A percentile compares a stretch with the other conserved stretches of the same genome.
Evolutionary conservation across 2,888 invertebrate genomes (phyloP).

Genomic region (Meta bourneti): DNA sequence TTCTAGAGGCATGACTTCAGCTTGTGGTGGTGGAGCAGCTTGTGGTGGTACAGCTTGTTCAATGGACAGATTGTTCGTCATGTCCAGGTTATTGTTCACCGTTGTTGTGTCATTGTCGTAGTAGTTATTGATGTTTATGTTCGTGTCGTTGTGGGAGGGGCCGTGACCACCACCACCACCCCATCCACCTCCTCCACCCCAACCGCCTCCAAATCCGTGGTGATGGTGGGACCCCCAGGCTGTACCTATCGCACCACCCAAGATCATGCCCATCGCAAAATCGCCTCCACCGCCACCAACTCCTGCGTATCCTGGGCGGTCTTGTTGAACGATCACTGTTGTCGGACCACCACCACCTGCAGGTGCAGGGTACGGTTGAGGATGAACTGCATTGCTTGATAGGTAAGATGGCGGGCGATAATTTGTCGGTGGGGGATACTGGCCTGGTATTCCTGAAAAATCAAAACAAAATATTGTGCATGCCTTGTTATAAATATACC

Average conservation of each 20-base stretch:
- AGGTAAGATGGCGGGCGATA: slow-evolving; percentile 47
- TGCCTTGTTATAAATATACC: too few species aligned
- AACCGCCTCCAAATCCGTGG: slow-evolving; percentile 17
- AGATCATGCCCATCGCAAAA: slow-evolving; percentile 71
- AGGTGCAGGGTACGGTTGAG: slow-evolving; percentile 5
- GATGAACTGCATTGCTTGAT: slow-evolving; percentile 24
- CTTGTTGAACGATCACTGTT: slow-evolving; percentile 54
- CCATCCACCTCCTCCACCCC: slow-evolving; percentile 34
- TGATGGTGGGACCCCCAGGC: slow-evolving; percentile 42
- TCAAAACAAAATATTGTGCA: too few species aligned
- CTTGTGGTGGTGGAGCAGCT: background rate
- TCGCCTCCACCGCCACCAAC: slow-evolving; percentile 59
- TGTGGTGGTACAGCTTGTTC: slow-evolving; percentile 24
- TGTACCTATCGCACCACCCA: slow-evolving; percentile 70
- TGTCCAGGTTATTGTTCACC: slow-evolving; percentile 58
- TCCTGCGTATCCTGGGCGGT: slow-evolving; percentile 20
- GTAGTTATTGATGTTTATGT: slow-evolving; percentile 71
- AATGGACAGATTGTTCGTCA: slow-evolving; percentile 53
- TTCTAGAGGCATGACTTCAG: background rate
- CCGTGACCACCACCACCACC: slow-evolving; percentile 46
- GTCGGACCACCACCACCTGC: slow-evolving; percentile 15
- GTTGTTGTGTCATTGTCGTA: slow-evolving; percentile 67
- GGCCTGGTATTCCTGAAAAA: slow-evolving; percentile 48
- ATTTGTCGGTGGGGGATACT: slow-evolving; percentile 30
- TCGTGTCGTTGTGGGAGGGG: slow-evolving; percentile 40